Conservation (phyloP, 1,140 invertebrate genomes). For the Akabosia matsudoensis region DNA sequence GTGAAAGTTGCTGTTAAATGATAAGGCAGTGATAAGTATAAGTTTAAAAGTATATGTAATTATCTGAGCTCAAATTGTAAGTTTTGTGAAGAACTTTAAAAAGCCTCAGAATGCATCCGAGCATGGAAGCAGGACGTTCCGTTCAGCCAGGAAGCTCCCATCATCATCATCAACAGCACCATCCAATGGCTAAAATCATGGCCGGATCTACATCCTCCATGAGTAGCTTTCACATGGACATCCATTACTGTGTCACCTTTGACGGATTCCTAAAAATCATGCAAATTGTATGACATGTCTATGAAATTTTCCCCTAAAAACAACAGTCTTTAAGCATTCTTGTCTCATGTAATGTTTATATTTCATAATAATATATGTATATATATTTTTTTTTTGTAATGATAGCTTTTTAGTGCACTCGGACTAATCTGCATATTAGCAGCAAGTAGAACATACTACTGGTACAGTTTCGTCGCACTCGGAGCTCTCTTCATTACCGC, state of each 20-base stretch:
- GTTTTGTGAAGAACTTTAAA: no score
- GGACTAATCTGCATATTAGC: slow-evolving; percentile 2
- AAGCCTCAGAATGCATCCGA: slow-evolving; percentile 15
- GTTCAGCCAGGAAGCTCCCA: slow-evolving; percentile 10
- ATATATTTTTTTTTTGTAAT: not conserved
- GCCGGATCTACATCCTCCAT: slow-evolving; percentile 8
- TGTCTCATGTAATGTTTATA: not conserved
- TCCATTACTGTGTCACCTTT: not conserved
- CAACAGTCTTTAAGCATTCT: not conserved
- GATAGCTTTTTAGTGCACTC: not conserved
- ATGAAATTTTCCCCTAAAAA: no score
- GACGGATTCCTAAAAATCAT: slow-evolving; percentile 16
- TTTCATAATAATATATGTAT: not conserved
- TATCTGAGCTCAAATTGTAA: no score
- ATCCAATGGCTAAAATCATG: slow-evolving; percentile 14
- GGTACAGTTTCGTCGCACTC: slow-evolving; percentile 79
- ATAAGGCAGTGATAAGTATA: no score
- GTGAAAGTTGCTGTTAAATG: no score
- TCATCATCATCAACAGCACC: no score
- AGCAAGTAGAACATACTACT: slow-evolving; percentile 50
- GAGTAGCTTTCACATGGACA: slow-evolving; percentile 1
- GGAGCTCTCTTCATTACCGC: slow-evolving; percentile 78
- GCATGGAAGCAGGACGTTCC: slow-evolving; percentile 14
- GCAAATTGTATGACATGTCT: slow-evolving; percentile 3
- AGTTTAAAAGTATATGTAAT: no score